Base-by-base conservation (phyloP, 1,140 invertebrate species). In the Eufriesea mexicana region DNA sequence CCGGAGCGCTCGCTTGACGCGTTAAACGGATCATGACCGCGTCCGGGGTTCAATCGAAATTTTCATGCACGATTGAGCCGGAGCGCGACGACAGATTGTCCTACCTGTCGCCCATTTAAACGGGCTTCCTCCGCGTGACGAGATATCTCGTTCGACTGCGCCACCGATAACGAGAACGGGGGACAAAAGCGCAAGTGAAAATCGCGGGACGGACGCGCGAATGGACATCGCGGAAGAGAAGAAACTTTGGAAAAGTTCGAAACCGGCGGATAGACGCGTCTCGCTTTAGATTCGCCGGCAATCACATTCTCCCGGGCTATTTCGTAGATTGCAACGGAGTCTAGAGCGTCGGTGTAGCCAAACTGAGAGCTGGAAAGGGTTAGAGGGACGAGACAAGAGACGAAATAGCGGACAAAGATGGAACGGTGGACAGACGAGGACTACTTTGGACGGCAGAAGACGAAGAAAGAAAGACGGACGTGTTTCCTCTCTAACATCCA, bases 11-110 rank as follows among this genome's bases (percentile, higher is more conserved):
- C 70, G 57, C 70, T 64, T 73, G 70, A 73, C 78, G 28, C 68
- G 78, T 73, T 80, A 73, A 80, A 80, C 78, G 78, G 78, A 80
- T 80, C 68, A 80, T 42, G 68, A 45, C 47, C 68, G 47, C 45
- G 78, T 73, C 57, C 47, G 57, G 20, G 78, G 57, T 80, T 80
- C 78, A 72, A 80, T 80, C 78, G 78, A 80, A 80, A 80, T 80
- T 73, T 73, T 80, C 78, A 80, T 73, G 70, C 78, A 73, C 78
- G 70, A 73, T 80, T 28, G 78, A 62, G 57, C 47, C 25, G 1
- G 28, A 70, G 78, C 68, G 55, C 57, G 78, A 45, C 78, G 70
- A 80, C 78, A 80, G 78, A 80, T 80, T 80, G 68, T 73, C 68
- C 68, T 80, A 80, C 70, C 78, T 80, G 70, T 73, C 78, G 47